Percentiles rank a stretch among this genome's conserved stretches.
phyloP scores from a whole-genome alignment of 1,140 invertebrate species.

The Thaumetopoea pityocampa region DNA sequence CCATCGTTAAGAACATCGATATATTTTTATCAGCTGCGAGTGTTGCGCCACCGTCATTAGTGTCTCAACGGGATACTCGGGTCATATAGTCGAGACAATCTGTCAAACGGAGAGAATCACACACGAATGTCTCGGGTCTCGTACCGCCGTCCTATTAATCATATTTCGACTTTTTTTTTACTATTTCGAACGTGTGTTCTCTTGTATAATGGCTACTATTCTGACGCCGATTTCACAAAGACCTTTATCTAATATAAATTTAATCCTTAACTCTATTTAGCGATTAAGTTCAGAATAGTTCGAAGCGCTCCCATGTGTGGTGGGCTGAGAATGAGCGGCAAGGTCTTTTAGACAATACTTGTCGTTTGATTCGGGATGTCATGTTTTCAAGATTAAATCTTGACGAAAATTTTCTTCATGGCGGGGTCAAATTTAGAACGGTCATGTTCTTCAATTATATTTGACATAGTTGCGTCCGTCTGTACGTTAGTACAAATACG shows the following conservation, averaged over 20 bases:
- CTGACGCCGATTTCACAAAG: slow-evolving; percentile 42
- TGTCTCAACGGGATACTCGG: slow-evolving; percentile 61
- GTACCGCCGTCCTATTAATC: slow-evolving; percentile 67
- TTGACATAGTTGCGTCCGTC: slow-evolving; percentile 44
- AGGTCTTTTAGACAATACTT: slow-evolving; percentile 57
- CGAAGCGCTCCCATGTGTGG: slow-evolving; percentile 19
- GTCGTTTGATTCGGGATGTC: slow-evolving; percentile 68
- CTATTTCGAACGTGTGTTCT: slow-evolving; percentile 66
- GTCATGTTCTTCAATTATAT: slow-evolving; percentile 56
- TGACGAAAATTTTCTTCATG: slow-evolving; percentile 65
- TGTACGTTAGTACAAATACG: slow-evolving; percentile 25
- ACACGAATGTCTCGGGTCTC: slow-evolving; percentile 44
- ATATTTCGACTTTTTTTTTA: slow-evolving; percentile 71
- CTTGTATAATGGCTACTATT: slow-evolving; percentile 67
- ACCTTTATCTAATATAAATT: slow-evolving; percentile 7
- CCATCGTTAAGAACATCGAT: no score
- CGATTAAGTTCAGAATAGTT: slow-evolving; percentile 26
- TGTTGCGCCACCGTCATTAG: slow-evolving; percentile 50
- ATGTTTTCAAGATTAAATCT: slow-evolving; percentile 64
- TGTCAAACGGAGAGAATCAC: slow-evolving; percentile 74
- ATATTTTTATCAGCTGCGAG: slow-evolving; percentile 3
- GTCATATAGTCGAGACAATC: slow-evolving; percentile 72
- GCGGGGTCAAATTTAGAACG: slow-evolving; percentile 60
- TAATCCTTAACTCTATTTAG: slow-evolving; percentile 12
- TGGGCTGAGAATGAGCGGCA: slow-evolving; percentile 30